Conservation (phyloP, 1,140 invertebrate species). For the Euwallacea fornicatus region DNA sequence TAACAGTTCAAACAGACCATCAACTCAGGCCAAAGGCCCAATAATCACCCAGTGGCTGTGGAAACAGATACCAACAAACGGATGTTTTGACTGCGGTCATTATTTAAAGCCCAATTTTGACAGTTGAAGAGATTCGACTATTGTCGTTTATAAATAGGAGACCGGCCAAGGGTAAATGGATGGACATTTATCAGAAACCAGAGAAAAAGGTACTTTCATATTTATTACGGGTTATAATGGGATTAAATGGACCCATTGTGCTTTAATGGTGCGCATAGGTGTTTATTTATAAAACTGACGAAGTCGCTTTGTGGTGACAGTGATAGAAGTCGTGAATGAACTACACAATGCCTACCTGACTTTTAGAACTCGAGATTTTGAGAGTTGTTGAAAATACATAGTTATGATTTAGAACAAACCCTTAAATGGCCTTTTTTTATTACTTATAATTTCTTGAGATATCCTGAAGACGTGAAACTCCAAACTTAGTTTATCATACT, state of each 20-base stretch:
- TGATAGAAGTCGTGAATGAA: constrained; percentile 28
- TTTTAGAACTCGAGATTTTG: background rate
- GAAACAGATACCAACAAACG: constrained; percentile 46
- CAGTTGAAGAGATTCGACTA: constrained; percentile 46
- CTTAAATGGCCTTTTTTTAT: background rate
- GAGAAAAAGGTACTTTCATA: constrained; percentile 26
- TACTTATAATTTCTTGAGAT: background rate
- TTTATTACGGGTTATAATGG: constrained; percentile 29
- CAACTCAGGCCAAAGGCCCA: constrained; percentile 6
- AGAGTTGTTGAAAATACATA: background rate
- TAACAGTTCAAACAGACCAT: background rate
- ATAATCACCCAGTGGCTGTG: constrained; percentile 35
- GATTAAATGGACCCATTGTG: constrained; percentile 34
- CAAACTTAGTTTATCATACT: no score
- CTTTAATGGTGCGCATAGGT: constrained; percentile 31
- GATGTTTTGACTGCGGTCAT: constrained; percentile 50
- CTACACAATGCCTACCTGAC: constrained; percentile 22
- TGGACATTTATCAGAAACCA: constrained; percentile 36
- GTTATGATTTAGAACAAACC: background rate
- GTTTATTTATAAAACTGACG: constrained; percentile 34
- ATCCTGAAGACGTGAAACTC: no score
- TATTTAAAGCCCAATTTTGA: constrained; percentile 50
- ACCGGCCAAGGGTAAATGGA: constrained; percentile 32
- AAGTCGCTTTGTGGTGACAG: constrained; percentile 23
- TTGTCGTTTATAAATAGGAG: constrained; percentile 46